phyloP scores from a whole-genome alignment of 2,113 vertebrate species.

The Phaethon lepturus region DNA sequence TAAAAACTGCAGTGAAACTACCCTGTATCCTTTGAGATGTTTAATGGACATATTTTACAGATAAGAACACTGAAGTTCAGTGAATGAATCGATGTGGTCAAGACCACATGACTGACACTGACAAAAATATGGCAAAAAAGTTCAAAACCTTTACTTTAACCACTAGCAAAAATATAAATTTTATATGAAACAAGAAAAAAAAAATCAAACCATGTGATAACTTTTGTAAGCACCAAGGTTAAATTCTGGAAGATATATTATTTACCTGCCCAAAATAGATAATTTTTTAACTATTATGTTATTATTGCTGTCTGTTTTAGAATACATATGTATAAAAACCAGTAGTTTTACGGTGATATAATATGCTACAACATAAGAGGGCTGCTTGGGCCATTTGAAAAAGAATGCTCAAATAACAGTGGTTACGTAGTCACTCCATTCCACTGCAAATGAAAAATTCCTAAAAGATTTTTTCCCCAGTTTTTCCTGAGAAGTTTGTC shows the following conservation, averaged over 20 bases:
- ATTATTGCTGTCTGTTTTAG: not conserved
- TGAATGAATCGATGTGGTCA: not conserved
- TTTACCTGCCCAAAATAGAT: not conserved
- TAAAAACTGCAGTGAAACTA: not conserved
- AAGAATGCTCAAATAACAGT: not conserved
- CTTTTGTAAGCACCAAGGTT: not conserved
- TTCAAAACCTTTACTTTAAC: not conserved
- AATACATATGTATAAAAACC: not conserved
- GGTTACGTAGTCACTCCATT: not conserved
- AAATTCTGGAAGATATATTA: not conserved
- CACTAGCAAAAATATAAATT: not conserved
- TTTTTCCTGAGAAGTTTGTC: not conserved
- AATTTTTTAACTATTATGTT: not conserved
- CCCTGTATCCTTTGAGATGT: not conserved
- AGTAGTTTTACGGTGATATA: not conserved
- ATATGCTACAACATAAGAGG: not conserved
- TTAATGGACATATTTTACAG: not conserved
- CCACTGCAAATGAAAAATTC: not conserved
- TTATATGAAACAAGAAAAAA: not conserved
- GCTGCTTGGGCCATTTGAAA: not conserved
- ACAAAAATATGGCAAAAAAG: not conserved
- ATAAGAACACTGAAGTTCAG: not conserved
- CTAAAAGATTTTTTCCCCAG: not conserved
- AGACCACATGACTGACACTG: not conserved
- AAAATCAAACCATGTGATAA: not conserved